These are phyloP conservation scores for Furnarius figulus DNA, from an alignment of 2,113 vertebrate species.

Conservation along the genomic window DNA sequence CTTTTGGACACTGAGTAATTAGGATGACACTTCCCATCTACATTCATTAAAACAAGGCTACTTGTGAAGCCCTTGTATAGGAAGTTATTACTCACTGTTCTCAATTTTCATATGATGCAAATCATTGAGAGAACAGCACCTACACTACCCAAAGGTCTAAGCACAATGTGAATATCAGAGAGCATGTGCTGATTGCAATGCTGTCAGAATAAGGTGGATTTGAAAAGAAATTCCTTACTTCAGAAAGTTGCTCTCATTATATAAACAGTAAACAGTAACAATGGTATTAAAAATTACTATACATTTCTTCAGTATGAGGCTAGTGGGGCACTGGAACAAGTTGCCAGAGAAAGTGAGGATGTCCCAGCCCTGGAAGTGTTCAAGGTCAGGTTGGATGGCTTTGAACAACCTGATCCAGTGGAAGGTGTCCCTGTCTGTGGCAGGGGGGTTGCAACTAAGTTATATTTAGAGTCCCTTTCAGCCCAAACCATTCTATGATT, in stretches of 20 bases:
- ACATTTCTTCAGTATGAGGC: neutral
- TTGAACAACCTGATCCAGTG: neutral
- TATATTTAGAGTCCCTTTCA: neutral
- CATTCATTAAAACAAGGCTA: conserved; percentile 5
- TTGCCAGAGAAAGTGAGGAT: neutral
- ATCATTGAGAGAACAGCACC: neutral
- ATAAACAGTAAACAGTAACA: neutral
- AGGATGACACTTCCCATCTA: neutral
- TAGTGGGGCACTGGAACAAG: neutral
- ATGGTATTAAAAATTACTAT: neutral
- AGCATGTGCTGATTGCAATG: neutral
- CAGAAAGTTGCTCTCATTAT: neutral
- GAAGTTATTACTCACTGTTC: conserved; percentile 21
- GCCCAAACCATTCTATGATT: neutral
- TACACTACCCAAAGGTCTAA: neutral
- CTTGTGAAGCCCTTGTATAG: neutral
- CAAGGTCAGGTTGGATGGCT: neutral
- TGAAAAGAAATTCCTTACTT: neutral
- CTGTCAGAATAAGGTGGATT: neutral
- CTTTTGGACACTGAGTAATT: conserved; percentile 27
- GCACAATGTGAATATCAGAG: neutral
- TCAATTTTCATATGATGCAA: neutral
- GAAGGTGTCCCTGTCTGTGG: neutral
- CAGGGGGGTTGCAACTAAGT: neutral
- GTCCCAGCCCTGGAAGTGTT: neutral